Conservation (phyloP, 1,140 invertebrate species). For the Euwallacea similis region DNA sequence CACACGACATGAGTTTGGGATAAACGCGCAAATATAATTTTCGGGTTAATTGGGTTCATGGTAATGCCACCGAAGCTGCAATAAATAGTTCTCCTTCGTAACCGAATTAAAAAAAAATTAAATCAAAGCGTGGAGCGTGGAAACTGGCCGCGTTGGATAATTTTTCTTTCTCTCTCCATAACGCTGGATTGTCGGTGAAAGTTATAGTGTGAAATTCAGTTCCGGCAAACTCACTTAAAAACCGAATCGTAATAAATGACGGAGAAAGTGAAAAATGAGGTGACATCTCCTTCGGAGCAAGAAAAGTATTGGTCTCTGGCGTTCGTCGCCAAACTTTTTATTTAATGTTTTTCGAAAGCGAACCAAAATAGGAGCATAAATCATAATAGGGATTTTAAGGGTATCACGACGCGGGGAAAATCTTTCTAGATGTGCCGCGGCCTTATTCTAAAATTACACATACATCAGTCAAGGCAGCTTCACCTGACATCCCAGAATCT, state of each 20-base stretch:
- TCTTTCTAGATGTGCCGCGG: no score
- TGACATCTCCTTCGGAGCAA: slow-evolving; percentile 21
- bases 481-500: no score
- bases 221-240: slow-evolving; percentile 19
- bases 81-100: not conserved
- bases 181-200: slow-evolving; percentile 16
- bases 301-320: slow-evolving; percentile 20
- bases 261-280: slow-evolving; percentile 22
- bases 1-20: not conserved
- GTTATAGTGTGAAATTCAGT: slow-evolving; percentile 25
- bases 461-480: no score
- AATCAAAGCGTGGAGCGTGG: no score
- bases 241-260: slow-evolving; percentile 23
- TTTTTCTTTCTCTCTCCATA: slow-evolving; percentile 11
- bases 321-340: slow-evolving; percentile 21
- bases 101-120: not conserved
- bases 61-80: not conserved
- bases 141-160: not conserved
- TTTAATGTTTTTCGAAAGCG: slow-evolving; percentile 8
- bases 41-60: not conserved
- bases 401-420: no score
- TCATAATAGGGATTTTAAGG: not conserved
- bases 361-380: slow-evolving; percentile 20
- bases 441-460: no score
- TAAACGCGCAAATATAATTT: not conserved